phyloP scores from a whole-genome alignment of 2,113 vertebrate genomes.

The Cryptotis parvus region DNA sequence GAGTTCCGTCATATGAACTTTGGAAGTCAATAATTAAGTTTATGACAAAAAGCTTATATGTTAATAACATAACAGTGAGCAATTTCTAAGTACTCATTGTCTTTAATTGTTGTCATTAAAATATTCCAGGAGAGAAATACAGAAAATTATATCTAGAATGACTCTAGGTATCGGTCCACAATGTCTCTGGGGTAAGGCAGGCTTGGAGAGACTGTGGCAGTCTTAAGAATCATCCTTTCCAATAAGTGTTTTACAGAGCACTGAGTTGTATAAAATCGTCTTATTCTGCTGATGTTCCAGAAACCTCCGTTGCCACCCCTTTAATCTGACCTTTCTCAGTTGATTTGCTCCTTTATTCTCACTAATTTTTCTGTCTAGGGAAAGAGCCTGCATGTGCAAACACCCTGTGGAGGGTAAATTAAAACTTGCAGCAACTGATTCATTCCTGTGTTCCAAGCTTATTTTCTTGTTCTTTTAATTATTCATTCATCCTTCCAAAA shows the following conservation, averaged over 20 bases:
- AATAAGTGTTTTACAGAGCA: not conserved
- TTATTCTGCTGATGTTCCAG: not conserved
- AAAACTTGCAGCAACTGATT: not conserved
- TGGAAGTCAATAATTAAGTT: not conserved
- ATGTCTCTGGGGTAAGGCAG: not conserved
- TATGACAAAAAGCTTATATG: not conserved
- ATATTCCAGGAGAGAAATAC: not conserved
- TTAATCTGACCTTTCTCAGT: not conserved
- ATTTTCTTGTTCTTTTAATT: not conserved
- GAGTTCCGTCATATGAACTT: not conserved
- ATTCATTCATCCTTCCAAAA: not conserved
- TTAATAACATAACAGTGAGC: not conserved
- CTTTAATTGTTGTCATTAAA: not conserved
- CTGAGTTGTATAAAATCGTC: not conserved
- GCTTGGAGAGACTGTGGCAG: not conserved
- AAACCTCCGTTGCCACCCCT: rapidly evolving
- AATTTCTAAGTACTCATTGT: not conserved
- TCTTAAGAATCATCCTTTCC: not conserved
- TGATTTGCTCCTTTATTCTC: not conserved
- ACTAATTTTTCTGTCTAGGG: not conserved
- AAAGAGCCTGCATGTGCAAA: conserved; percentile 10
- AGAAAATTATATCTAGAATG: not conserved
- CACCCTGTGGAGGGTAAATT: not conserved
- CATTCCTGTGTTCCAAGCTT: not conserved
- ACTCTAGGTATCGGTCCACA: not conserved